These are phyloP conservation scores for Cyclophora punctaria DNA, from an alignment of 2,888 invertebrate genomes.

Conservation along the genomic window DNA sequence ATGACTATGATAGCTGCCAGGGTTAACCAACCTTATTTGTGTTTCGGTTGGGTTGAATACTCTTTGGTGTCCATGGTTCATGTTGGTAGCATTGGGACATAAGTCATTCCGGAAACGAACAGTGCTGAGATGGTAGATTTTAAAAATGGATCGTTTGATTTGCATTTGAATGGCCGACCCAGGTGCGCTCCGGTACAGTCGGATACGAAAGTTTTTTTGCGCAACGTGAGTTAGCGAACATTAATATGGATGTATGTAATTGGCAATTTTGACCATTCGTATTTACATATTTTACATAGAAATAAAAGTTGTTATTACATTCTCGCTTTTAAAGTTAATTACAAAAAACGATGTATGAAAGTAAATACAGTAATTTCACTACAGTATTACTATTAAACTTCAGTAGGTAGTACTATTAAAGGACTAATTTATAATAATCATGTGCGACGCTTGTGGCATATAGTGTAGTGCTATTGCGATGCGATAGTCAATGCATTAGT, in stretches of 20 bases:
- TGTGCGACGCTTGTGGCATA: no score
- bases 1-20: conserved; percentile 9
- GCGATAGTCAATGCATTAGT: no score
- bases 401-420: no score
- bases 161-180: conserved; percentile 76
- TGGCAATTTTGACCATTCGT: conserved; percentile 29
- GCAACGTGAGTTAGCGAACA: conserved; percentile 28
- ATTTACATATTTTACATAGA: conserved; percentile 41
- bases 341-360: no score
- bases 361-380: no score
- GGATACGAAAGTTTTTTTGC: conserved; percentile 49
- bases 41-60: conserved; percentile 27
- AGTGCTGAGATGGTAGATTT: conserved; percentile 73
- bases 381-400: no score
- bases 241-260: conserved; percentile 61
- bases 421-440: no score
- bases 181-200: conserved; percentile 67
- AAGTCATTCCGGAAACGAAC: conserved; percentile 71
- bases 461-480: no score
- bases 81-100: conserved; percentile 59
- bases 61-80: conserved; percentile 20
- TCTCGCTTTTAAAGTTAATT: no score
- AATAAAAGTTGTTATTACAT: conserved; percentile 1
- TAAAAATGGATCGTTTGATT: conserved; percentile 76
- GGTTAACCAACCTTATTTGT: no score